Evolutionary conservation across 37 sponge, comb jelly and placozoan species (phyloP).

Genomic region (Amphimedon queenslandica): DNA sequence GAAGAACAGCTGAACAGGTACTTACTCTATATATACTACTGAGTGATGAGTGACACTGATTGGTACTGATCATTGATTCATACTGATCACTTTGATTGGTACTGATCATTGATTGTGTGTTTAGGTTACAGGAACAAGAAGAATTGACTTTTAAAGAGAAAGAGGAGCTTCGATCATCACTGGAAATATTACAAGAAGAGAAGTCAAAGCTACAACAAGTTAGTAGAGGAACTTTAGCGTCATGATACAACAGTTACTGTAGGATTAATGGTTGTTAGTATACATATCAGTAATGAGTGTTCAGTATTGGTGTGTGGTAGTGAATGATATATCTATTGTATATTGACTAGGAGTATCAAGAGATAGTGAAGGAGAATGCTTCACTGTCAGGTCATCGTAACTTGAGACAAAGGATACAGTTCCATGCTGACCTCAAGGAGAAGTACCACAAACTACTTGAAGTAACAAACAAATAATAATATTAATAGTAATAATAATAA

Average conservation of each 20-base stretch:
- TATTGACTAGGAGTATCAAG: slow-evolving; percentile 44
- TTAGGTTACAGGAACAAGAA: slow-evolving; percentile 54
- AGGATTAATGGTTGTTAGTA: background rate
- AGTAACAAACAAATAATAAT: slow-evolving; percentile 28
- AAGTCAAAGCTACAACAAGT: slow-evolving; percentile 69
- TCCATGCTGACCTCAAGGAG: slow-evolving; percentile 62
- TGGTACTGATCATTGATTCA: background rate
- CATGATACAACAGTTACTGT: background rate
- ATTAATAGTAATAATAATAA: too few species aligned
- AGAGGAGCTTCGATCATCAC: slow-evolving; percentile 54
- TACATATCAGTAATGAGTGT: background rate
- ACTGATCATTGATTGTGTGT: too few species aligned
- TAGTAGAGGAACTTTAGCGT: background rate
- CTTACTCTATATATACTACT: too few species aligned
- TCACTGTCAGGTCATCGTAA: slow-evolving; percentile 72
- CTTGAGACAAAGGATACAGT: slow-evolving; percentile 74
- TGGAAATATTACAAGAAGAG: slow-evolving; percentile 61
- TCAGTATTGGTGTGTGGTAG: background rate
- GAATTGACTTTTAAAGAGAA: slow-evolving; percentile 54
- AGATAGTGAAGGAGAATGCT: slow-evolving; percentile 65
- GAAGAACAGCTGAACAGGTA: slow-evolving; percentile 53
- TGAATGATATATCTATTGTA: background rate
- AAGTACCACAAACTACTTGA: slow-evolving; percentile 78
- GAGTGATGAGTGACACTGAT: background rate
- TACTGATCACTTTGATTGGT: too few species aligned